A percentile compares a stretch with the other conserved stretches of the same genome.
Conservation (phyloP, 2,888 invertebrate genomes). For the Ethmia dodecea region DNA sequence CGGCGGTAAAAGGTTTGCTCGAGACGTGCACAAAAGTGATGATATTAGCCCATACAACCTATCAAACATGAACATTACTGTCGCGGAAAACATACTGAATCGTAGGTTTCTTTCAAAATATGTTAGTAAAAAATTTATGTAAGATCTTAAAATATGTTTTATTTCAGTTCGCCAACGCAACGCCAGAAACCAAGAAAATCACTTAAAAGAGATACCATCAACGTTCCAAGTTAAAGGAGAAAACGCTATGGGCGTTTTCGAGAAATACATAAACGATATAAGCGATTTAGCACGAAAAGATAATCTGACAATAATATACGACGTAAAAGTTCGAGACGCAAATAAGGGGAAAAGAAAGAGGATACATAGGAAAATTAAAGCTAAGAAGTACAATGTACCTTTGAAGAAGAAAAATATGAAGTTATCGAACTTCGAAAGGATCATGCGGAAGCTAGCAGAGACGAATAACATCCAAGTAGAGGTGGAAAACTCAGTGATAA, state of each 20-base stretch:
- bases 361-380: slow-evolving; percentile 28
- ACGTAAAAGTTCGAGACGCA: slow-evolving; percentile 47
- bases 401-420: slow-evolving; percentile 62
- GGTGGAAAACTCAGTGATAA: slow-evolving; percentile 12
- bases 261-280: slow-evolving; percentile 42
- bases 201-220: slow-evolving; percentile 43
- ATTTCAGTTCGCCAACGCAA: too few species aligned
- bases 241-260: slow-evolving; percentile 37
- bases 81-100: too few species aligned
- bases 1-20: too few species aligned
- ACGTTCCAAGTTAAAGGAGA: slow-evolving; percentile 42
- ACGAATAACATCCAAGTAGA: neutral
- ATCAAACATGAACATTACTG: too few species aligned
- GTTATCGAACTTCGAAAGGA: slow-evolving; percentile 53
- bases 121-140: too few species aligned
- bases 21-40: too few species aligned
- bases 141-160: too few species aligned
- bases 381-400: slow-evolving; percentile 59
- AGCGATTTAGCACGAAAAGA: slow-evolving; percentile 38
- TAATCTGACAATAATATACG: slow-evolving; percentile 45
- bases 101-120: too few species aligned
- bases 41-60: too few species aligned
- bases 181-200: too few species aligned
- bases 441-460: slow-evolving; percentile 47
- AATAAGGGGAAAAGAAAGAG: slow-evolving; percentile 26